Base-by-base conservation (phyloP, 2,113 vertebrate species). In the Zosterops lateralis region DNA sequence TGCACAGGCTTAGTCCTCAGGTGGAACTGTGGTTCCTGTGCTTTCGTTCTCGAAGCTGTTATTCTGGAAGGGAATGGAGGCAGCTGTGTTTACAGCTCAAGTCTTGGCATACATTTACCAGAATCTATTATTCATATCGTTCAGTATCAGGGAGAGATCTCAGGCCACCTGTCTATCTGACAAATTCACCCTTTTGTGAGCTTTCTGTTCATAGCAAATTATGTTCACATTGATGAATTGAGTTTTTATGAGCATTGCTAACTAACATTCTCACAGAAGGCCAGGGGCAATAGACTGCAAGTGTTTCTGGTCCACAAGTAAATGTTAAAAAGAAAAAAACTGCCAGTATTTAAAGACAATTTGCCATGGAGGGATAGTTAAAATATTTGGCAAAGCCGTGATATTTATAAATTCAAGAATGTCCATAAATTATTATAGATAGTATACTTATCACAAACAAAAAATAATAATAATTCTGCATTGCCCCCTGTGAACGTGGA, bases 101-200 rank as follows among this genome's bases (percentile, higher is more conserved):
- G 98, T 99, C 98, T 99, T 99, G 99, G 99, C 99, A 99, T 99
- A 99, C 99, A 99, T 99, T 99, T 99, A 99, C 98, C 99, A 99
- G 99, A 99, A 99, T 99, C 99, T 99, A 99, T 99, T 99, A 99
- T 99, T 99, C 99, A 99, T 99, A 99, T 99, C 99, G 98, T 99
- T 99, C 99, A 99, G 99, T 99, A 99, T 99, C 99, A 99, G 99
- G 98, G 99, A 99, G 99, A 99, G 99, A 99, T 99, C 99, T 99
- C 99, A 98, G 98, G 98, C 99, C 99, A 99, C 99, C 99, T 99
- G 99, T 99, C 99, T 99, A 98, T 98, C 99, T 99, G 99, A 99
- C 99, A 99, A 99, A 99, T 99, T 99, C 99, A 98, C 98, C 99
- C 99, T 99, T 99, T 99, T 99, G 99, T 99, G 99, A 98, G 98